phyloP scores from a whole-genome alignment of 2,797 vertebrate genomes.

The Scolopax bukidnonensis region DNA sequence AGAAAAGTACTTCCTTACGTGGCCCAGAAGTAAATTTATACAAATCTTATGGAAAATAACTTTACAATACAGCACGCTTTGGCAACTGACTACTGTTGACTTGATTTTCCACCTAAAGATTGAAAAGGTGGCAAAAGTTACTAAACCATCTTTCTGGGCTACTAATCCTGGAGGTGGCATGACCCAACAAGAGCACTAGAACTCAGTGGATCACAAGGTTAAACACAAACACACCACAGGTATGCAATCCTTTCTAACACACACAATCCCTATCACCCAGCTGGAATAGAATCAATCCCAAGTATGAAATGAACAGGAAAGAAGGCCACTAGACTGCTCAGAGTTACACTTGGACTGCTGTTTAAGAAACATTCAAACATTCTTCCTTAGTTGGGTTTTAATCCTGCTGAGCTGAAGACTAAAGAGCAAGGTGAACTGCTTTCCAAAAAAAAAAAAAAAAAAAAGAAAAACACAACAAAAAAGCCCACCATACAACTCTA shows the following conservation, averaged over 20 bases:
- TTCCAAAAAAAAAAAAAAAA: background rate
- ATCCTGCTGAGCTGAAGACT: background rate
- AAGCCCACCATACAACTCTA: background rate
- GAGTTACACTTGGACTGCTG: background rate
- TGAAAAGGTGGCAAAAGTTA: background rate
- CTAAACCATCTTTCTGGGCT: background rate
- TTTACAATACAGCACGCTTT: background rate
- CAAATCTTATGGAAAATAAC: background rate
- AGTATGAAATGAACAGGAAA: background rate
- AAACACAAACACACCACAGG: background rate
- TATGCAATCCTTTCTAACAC: background rate
- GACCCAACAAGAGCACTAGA: background rate
- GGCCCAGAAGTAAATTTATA: background rate
- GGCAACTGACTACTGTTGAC: background rate
- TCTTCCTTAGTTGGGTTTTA: background rate
- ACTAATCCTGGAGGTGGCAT: background rate
- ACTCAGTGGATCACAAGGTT: background rate
- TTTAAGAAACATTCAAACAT: background rate
- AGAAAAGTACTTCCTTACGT: background rate
- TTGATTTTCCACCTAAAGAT: background rate
- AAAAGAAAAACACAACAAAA: too few species aligned
- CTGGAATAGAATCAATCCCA: background rate
- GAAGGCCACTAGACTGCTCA: background rate
- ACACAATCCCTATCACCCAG: background rate
- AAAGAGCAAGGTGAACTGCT: background rate